Base-by-base conservation (phyloP, 2,797 vertebrate species). In the Danio kyathit region DNA sequence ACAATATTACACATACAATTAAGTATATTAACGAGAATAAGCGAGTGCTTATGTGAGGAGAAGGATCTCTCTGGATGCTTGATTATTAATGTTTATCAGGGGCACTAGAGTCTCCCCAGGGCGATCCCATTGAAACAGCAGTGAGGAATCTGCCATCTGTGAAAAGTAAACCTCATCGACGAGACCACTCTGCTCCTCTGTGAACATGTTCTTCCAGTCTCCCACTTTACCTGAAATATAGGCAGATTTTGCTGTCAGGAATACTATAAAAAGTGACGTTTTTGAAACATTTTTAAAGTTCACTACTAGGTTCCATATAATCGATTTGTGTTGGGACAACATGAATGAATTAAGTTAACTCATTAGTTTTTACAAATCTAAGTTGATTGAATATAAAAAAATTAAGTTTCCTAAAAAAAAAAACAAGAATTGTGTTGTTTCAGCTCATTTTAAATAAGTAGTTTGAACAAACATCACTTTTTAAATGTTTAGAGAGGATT, bases 201-300 rank as follows among this genome's bases (percentile, higher is more conserved):
- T 93, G 85, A 97, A 95, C 84, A 92, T 91, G 79, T 89, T 91
- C 38, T 82, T 92, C 96, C 96, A 97, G 84, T 96, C 94, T 29
- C 95, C 96, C 12, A 91, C 89, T 74, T 91, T 87, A 9, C 96
- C 96, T 96, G 76, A 0, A 44, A 74, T 38, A 54, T 57, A 16
- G 4, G 8, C 16, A 43, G 14, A 38, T 17, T 67, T 12, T 2
- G 57, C 12, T 4, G 7, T 52, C 67, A 0, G 5, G 16, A 82
- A 67, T 0, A 72, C 29, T 5, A 7, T 6, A 7, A 7, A 60
- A 29, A 21, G 11, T 1, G 5, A 3, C 1, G 11, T 57, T 19
- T 57, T 0, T 10, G 19, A 19, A 19, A 52, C 5, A 13, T 29
- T 29, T 1, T 29, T 29, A 1, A 29, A 29, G 29, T 29, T 29